Evolutionary conservation across 2,797 vertebrate species (phyloP), one percentile per base, ranked within the genome.

Genomic region (Hippoglossus hippoglossus): DNA sequence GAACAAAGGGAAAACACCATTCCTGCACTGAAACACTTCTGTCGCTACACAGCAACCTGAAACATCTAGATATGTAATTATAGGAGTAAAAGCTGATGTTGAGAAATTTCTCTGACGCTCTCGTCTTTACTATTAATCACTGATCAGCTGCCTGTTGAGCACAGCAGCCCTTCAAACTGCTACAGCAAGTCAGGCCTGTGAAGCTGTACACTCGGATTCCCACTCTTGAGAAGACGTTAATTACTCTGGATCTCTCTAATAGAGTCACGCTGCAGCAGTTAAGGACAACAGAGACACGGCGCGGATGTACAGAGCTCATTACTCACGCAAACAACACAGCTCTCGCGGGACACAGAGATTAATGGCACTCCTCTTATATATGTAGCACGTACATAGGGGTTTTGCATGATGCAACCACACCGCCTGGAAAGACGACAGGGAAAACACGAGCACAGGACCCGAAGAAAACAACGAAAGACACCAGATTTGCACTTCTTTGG

Each of bases 251-350:
- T 90, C 75, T 60, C 25, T 79, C 87, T 89, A 92, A 92, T 83
- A 82, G 82, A 90, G 87, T 85, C 89, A 82, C 73, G 49, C 79
- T 55, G 81, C 80, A 87, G 79, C 91, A 93, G 92, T 93, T 93
- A 92, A 85, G 85, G 85, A 87, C 87, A 85, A 87, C 79, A 82
- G 84, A 82, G 83, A 85, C 84, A 77, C 78, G 18, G 79, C 31
- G 53, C 22, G 21, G 82, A 90, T 18, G 25, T 85, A 80, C 63
- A 67, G 84, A 88, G 75, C 89, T 91, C 91, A 91, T 94, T 93
- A 93, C 82, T 83, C 78, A 89, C 66, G 73, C 82, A 93, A 89
- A 89, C 87, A 89, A 63, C 84, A 54, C 53, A 49, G 85, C 70
- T 85, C 90, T 73, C 86, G 3, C 22, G 72, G 82, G 87, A 87